Evolutionary conservation across 2,888 invertebrate species (phyloP), one percentile per base, ranked within the genome.

Genomic region (Xanthia icteritia): DNA sequence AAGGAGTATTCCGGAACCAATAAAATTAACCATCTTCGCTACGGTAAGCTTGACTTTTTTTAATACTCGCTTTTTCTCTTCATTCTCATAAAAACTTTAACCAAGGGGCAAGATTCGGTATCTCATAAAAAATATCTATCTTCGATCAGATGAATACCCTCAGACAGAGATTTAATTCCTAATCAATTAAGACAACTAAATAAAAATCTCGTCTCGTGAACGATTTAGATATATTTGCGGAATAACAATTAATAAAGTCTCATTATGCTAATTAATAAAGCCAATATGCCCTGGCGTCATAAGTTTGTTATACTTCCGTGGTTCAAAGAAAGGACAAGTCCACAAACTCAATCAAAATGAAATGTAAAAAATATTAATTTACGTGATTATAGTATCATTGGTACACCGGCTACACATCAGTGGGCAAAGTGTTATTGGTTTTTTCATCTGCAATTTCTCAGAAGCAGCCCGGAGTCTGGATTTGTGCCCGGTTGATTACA

Each of bases 21-120:
- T 96, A 2, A 89, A 84, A 63, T 88, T 96, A 11, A 90, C 75
- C 61, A 93, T 97, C 61, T 94, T 84, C 76, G 97, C 96, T 17
- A 96, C 96, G 89, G 97, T 96, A 93, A 92, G 92, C 89, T 71
- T 51, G 68, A 54, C 5, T 76, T 69, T 67, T 70, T 36, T 48
- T 58, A 45, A 58, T 58, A 9, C 8, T 61, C 4, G 1, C 0
- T 8, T 51, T 54, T 78, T 45, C 13, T n/a, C 27, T 36, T 56
- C 1, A 42, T 45, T 77, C 27, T 15, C 15, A 42, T 39, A 54
- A 45, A 27, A 65, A 15, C 42, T 39, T 76, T 3, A 39, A 27
- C 23, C 39, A 61, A 61, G 11, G 11, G 23, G 63, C 23, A 23
- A 23, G 23, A 23, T 6, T 61, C 23, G 9, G 61, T 36, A 36